phyloP scores from a whole-genome alignment of 1,140 invertebrate genomes.

The Rhopalosiphum maidis region DNA sequence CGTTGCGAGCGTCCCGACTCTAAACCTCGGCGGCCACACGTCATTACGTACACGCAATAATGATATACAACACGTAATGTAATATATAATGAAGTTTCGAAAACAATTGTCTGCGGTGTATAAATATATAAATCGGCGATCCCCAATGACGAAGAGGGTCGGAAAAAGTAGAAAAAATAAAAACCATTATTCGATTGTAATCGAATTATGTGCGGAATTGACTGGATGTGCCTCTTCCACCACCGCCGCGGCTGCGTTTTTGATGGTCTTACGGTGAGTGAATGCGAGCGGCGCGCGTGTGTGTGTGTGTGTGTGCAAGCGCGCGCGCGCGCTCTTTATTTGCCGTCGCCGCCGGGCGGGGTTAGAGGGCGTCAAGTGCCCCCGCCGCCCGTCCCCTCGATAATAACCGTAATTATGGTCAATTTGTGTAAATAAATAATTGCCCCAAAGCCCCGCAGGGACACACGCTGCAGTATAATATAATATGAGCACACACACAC shows the following conservation, averaged over 20 bases:
- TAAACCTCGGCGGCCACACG: neutral
- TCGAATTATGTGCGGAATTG: slow-evolving; percentile 35
- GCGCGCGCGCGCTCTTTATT: slow-evolving; percentile 11
- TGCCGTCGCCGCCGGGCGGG: slow-evolving; percentile 29
- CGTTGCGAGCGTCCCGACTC: neutral
- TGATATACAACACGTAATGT: neutral
- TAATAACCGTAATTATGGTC: slow-evolving; percentile 51
- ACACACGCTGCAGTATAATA: neutral
- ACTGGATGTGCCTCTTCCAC: neutral
- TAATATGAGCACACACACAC: neutral
- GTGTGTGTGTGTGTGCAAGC: neutral
- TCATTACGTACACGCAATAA: neutral
- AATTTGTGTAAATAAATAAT: slow-evolving; percentile 56
- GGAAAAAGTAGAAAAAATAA: neutral
- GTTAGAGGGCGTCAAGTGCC: slow-evolving; percentile 51
- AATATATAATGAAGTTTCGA: neutral
- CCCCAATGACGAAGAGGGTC: neutral
- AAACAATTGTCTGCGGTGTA: neutral
- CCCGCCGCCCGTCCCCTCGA: slow-evolving; percentile 21
- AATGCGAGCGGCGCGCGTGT: neutral
- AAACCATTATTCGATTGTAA: slow-evolving; percentile 23
- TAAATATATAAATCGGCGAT: neutral
- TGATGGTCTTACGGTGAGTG: neutral
- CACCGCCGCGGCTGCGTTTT: neutral
- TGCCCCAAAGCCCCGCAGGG: slow-evolving; percentile 17